These are phyloP conservation scores for Salticus scenicus DNA, from an alignment of 2,888 invertebrate species.

Conservation along the genomic window DNA sequence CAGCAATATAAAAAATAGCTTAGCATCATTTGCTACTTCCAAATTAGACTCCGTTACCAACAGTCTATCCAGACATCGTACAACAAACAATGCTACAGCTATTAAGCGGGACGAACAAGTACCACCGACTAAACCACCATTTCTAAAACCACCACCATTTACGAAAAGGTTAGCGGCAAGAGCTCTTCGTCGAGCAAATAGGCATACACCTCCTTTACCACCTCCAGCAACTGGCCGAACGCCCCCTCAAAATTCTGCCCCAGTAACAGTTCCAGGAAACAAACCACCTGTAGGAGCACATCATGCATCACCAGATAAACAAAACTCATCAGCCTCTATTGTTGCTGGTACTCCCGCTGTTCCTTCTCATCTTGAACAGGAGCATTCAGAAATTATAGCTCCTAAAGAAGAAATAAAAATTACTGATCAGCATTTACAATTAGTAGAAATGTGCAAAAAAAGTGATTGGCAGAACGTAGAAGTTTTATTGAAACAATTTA, in stretches of 20 bases:
- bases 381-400: conserved; percentile 33
- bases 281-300: conserved; percentile 18
- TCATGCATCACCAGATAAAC: conserved; percentile 26
- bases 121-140: conserved; percentile 6
- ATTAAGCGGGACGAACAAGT: conserved; percentile 25
- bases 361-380: conserved; percentile 18
- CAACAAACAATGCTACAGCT: conserved; percentile 13
- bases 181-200: conserved; percentile 40
- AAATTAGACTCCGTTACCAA: conserved; percentile 49
- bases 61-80: conserved; percentile 41
- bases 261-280: conserved; percentile 22
- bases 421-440: conserved; percentile 36
- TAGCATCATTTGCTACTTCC: conserved; percentile 51
- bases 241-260: neutral
- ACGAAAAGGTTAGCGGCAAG: conserved; percentile 40
- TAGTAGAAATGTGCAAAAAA: conserved; percentile 49
- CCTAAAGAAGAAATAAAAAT: conserved; percentile 31
- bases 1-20: conserved; percentile 24
- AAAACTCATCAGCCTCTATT: conserved; percentile 7
- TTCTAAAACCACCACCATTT: conserved; percentile 51
- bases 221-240: conserved; percentile 22
- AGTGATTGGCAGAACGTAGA: conserved; percentile 72
- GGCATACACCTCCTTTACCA: conserved; percentile 24
- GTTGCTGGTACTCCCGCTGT: neutral
- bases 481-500: conserved; percentile 70